Evolutionary conservation across 1,140 invertebrate genomes (phyloP), one percentile per base, ranked within the genome.

Genomic region (Odontomachus brunneus): DNA sequence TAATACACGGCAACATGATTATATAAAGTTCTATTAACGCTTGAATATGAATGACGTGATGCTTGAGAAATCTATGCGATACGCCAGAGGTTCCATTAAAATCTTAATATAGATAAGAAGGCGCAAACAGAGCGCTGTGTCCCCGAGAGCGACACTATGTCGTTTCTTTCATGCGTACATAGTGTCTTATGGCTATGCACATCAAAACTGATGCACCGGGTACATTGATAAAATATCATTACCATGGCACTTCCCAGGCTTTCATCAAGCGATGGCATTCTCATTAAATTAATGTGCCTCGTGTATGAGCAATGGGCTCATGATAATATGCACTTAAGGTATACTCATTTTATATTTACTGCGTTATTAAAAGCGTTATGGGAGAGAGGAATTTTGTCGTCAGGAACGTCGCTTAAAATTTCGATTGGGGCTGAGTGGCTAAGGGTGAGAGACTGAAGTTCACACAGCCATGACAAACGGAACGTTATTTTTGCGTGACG

Each of bases 251-350:
- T 67, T 66, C 1, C 19, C 62, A 53, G 19, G 62, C 74, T 76
- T 76, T 66, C 74, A 76, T 76, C 74, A 33, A 38, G 62, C 19
- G 26, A 76, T n/a, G 62, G 62, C 62, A 76, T 76, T 76, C 74
- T 76, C 74, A 76, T 76, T 76, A 67, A 76, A 76, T 76, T 76
- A 67, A 67, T 67, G 49, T 67, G 44, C 62, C 14, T 19, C 60
- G 29, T 55, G 17, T 53, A 26, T 66, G 62, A 67, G 67, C 48
- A 76, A 66, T 76, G 38, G 74, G n/a, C 67, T 38, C 60, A 12
- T 33, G 22, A 53, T 76, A 66, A 76, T 67, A 24, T 55, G 74
- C 74, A 76, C 74, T 76, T 66, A 66, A 67, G 29, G 5, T 63
- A 53, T 19, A 38, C 5, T 53, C 19, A 66, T 76, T 38, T 76